Percentiles rank a stretch among this genome's conserved stretches.
These are phyloP conservation scores for Montipora efflorescens DNA, from an alignment of 64 coral and sea anemone genomes.

Conservation along the genomic window DNA sequence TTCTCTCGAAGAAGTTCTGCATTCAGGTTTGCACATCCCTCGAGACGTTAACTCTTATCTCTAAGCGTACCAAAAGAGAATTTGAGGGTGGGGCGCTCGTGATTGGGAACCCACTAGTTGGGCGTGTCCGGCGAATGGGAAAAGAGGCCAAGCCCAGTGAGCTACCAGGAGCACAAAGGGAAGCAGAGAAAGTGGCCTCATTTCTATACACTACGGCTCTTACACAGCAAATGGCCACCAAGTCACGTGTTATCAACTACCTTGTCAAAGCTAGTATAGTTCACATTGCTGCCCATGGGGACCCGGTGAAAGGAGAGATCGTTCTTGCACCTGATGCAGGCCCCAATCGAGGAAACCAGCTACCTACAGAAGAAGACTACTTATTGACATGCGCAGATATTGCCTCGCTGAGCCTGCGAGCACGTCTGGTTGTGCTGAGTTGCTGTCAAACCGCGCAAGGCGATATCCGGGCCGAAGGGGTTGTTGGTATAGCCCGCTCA, in stretches of 20 bases:
- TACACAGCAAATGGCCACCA: conserved; percentile 17
- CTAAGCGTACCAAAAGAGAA: conserved; percentile 11
- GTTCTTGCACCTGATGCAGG: conserved; percentile 22
- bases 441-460: conserved; percentile 20
- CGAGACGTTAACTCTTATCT: neutral
- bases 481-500: conserved; percentile 9
- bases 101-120: conserved; percentile 30
- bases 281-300: conserved; percentile 38
- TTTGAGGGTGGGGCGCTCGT: conserved; percentile 12
- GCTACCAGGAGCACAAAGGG: conserved; percentile 21
- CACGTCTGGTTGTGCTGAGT: conserved; percentile 31
- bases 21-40: conserved; percentile 24
- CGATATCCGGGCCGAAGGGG: conserved; percentile 32
- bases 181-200: conserved; percentile 10
- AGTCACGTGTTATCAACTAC: neutral
- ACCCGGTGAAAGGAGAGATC: conserved; percentile 1
- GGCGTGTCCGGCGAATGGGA: conserved; percentile 12
- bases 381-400: conserved; percentile 30
- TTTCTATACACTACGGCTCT: neutral
- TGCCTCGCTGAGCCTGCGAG: neutral
- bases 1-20: conserved; percentile 23
- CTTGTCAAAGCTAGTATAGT: neutral
- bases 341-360: neutral
- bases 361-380: conserved; percentile 28
- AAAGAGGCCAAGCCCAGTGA: neutral